Conservation (phyloP, 1,140 invertebrate species). For the Drosophila pallidifrons region DNA sequence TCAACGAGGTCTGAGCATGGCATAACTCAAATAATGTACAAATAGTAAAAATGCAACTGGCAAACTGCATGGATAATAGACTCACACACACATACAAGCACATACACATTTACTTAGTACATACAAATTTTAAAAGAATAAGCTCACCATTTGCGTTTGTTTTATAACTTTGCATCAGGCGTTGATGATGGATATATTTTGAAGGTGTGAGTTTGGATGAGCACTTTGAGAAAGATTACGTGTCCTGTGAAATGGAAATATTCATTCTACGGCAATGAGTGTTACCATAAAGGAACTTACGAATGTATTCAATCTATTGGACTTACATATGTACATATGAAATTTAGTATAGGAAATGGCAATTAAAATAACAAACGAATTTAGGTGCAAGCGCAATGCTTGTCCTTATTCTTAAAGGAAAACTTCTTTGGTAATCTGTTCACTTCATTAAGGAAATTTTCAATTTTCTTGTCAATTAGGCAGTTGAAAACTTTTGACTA, state of each 20-base stretch:
- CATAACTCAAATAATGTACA: conserved; percentile 43
- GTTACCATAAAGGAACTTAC: too few relatives aligned
- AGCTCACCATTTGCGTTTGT: conserved; percentile 29
- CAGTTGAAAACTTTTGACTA: conserved; percentile 65
- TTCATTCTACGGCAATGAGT: conserved; percentile 41
- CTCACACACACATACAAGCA: conserved; percentile 40
- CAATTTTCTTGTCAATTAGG: conserved; percentile 80
- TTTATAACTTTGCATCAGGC: conserved; percentile 80
- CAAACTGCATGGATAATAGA: conserved; percentile 56
- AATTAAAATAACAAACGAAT: too few relatives aligned
- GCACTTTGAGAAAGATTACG: conserved; percentile 66
- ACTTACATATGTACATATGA: neutral
- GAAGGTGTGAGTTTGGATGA: conserved; percentile 7
- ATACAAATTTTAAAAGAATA: neutral
- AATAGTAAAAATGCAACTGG: conserved; percentile 37
- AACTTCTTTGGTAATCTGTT: conserved; percentile 57
- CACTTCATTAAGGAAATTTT: conserved; percentile 76
- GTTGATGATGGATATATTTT: conserved; percentile 58
- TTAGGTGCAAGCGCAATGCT: too few relatives aligned
- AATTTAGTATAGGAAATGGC: too few relatives aligned
- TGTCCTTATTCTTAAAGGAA: neutral
- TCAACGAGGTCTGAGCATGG: conserved; percentile 31
- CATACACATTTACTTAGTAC: conserved; percentile 30
- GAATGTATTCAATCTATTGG: too few relatives aligned
- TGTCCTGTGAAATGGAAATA: conserved; percentile 73